Conservation (phyloP, 2,113 vertebrate species). For the Brienomyrus brachyistius region DNA sequence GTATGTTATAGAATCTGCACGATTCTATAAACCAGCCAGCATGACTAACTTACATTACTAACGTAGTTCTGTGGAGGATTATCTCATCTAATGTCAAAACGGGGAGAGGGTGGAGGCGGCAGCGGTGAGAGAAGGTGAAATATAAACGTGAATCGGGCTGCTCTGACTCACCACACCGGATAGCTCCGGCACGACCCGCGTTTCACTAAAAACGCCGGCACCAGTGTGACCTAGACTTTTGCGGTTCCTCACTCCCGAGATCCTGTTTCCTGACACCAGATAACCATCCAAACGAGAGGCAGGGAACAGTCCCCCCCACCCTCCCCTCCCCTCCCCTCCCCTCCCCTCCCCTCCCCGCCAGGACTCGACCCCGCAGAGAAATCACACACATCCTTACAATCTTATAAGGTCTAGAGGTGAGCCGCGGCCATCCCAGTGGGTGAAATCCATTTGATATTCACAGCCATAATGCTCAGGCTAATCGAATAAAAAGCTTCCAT, state of each 20-base stretch:
- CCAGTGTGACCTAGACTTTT: neutral
- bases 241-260: neutral
- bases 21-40: neutral
- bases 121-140: neutral
- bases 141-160: neutral
- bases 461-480: constrained; percentile 36
- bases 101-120: neutral
- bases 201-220: neutral
- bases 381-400: neutral
- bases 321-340: too few species aligned
- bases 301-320: neutral
- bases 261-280: constrained; percentile 7
- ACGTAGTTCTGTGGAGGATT: neutral
- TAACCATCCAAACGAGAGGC: constrained; percentile 1
- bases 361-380: neutral
- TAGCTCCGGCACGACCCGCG: neutral
- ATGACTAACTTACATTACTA: neutral
- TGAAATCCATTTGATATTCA: constrained; percentile 37
- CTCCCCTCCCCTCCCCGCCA: too few species aligned
- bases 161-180: neutral
- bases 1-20: neutral
- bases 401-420: constrained; percentile 7
- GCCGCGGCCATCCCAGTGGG: neutral
- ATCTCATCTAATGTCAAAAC: neutral
- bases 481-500: constrained; percentile 49